These are phyloP conservation scores for Cyanoderma ruficeps DNA, from an alignment of 2,113 vertebrate species.

Conservation along the genomic window DNA sequence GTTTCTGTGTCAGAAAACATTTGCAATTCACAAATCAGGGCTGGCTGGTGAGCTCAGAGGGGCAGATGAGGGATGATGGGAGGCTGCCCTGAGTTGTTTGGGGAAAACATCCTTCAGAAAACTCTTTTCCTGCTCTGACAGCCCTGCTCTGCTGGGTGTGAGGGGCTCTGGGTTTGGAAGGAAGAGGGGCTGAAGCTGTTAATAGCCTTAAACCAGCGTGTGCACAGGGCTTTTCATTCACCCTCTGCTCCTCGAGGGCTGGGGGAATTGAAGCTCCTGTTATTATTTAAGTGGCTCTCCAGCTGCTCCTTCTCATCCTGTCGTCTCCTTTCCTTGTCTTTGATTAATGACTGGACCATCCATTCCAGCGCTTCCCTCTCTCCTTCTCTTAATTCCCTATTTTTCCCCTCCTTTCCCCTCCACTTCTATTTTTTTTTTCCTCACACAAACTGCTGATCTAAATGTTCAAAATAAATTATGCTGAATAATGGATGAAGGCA, in stretches of 20 bases:
- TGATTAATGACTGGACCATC: slow-evolving; percentile 35
- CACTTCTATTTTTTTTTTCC: neutral
- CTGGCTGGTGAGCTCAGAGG: neutral
- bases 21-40: neutral
- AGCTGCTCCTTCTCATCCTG: neutral
- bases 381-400: slow-evolving; percentile 32
- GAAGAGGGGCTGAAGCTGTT: neutral
- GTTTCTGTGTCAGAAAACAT: neutral
- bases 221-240: neutral
- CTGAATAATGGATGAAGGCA: slow-evolving; percentile 77
- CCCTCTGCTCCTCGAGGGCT: neutral
- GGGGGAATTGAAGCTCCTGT: neutral
- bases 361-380: neutral
- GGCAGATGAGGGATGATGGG: neutral
- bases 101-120: neutral
- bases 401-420: neutral
- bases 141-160: rapidly evolving
- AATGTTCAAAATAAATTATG: slow-evolving; percentile 76
- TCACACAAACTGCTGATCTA: slow-evolving; percentile 71
- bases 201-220: rapidly evolving
- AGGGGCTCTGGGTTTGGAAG: neutral
- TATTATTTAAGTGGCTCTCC: slow-evolving; percentile 18
- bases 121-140: neutral
- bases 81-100: neutral
- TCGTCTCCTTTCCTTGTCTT: neutral